phyloP scores from a whole-genome alignment of 1,140 invertebrate species.

The Tribolium castaneum region DNA sequence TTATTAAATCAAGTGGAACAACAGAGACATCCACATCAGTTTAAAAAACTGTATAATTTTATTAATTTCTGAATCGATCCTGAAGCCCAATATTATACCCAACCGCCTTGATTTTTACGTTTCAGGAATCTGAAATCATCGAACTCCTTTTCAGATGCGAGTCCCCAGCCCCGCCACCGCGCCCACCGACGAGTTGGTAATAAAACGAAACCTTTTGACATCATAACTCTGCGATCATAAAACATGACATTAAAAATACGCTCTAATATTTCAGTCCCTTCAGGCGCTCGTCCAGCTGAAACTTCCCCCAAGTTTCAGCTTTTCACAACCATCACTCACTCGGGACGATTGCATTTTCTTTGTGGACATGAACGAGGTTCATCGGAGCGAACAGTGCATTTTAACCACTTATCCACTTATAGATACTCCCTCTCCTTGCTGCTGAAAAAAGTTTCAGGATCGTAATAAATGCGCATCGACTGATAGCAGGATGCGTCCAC shows the following conservation, averaged over 20 bases:
- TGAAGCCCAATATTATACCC: no score
- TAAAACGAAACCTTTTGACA: conserved; percentile 60
- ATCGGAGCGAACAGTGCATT: conserved; percentile 61
- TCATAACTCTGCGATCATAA: conserved; percentile 61
- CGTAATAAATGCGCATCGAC: conserved; percentile 47
- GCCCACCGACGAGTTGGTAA: conserved; percentile 50
- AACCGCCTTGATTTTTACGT: neutral
- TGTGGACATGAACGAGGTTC: conserved; percentile 59
- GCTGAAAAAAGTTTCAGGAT: conserved; percentile 39
- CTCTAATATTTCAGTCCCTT: conserved; percentile 58
- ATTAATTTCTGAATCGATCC: no score
- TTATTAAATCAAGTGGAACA: no score
- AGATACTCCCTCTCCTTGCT: conserved; percentile 39
- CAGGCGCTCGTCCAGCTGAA: conserved; percentile 39
- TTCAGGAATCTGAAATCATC: neutral
- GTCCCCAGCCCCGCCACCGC: neutral
- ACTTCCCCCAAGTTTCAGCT: conserved; percentile 43
- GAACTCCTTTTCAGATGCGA: neutral
- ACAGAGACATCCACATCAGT: no score
- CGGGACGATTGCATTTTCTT: conserved; percentile 54
- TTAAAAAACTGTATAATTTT: no score
- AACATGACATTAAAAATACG: conserved; percentile 63
- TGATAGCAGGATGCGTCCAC: conserved; percentile 13
- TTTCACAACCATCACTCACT: conserved; percentile 43
- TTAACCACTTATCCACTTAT: conserved; percentile 63